Evolutionary conservation across 2,113 vertebrate genomes (phyloP).

Genomic region (Xyliphius kryptos): DNA sequence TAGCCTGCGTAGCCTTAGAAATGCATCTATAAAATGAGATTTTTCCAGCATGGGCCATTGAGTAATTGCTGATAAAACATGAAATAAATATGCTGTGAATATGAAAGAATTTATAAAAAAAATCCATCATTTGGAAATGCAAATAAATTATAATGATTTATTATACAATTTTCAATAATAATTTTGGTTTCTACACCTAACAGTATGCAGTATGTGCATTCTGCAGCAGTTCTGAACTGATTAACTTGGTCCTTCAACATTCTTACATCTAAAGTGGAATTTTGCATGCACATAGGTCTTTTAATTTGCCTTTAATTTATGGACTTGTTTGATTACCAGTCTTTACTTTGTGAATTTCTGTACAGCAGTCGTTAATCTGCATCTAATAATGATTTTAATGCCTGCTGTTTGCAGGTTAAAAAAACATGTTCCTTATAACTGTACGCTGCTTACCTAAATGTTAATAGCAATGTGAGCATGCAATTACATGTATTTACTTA

Average conservation of each 20-base stretch:
- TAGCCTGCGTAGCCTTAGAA: no score
- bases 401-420: slow-evolving; percentile 24
- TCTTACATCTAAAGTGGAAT: no score
- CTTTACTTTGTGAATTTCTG: slow-evolving; percentile 26
- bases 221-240: no score
- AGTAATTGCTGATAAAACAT: no score
- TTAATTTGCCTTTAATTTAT: slow-evolving; percentile 19
- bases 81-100: no score
- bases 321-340: slow-evolving; percentile 23
- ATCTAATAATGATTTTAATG: slow-evolving; percentile 28
- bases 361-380: slow-evolving; percentile 24
- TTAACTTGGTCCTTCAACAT: no score
- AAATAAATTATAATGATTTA: not conserved
- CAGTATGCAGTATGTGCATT: no score
- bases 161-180: not conserved
- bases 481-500: slow-evolving; percentile 40
- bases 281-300: not conserved
- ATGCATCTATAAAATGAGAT: no score
- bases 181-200: not conserved
- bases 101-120: no score
- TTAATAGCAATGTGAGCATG: slow-evolving; percentile 25
- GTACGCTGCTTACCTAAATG: slow-evolving; percentile 7
- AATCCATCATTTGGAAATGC: not conserved
- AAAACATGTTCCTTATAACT: slow-evolving; percentile 10
- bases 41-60: no score